Conservation (phyloP, 1,140 invertebrate species). For the Drosophila pectinifera region DNA sequence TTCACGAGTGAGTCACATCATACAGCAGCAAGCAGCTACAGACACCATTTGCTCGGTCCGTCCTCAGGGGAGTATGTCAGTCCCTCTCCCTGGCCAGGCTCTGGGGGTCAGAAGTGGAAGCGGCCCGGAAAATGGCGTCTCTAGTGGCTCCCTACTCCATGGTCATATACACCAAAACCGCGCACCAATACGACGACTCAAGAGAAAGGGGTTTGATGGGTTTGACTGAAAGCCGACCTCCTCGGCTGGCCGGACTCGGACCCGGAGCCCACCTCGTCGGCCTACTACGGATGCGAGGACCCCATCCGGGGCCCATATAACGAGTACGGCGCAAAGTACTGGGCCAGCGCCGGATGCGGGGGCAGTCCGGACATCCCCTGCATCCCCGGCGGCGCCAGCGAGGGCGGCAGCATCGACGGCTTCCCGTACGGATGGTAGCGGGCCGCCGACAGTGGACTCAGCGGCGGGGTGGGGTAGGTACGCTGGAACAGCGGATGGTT, state of each 20-base stretch:
- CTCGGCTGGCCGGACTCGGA: not conserved
- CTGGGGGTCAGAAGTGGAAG: not conserved
- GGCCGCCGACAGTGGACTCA: conserved; percentile 91
- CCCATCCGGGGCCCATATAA: conserved; percentile 93
- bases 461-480: conserved; percentile 94
- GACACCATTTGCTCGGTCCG: not conserved
- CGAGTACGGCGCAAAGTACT: conserved; percentile 94
- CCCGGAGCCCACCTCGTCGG: not conserved
- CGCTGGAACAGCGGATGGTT: conserved; percentile 90
- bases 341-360: conserved; percentile 88
- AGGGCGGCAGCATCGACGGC: conserved; percentile 87
- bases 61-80: not conserved
- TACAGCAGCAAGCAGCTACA: not conserved
- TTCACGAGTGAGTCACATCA: conserved; percentile 69
- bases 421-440: conserved; percentile 95
- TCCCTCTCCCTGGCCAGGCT: no score
- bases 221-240: conserved; percentile 58
- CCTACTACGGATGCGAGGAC: conserved; percentile 88
- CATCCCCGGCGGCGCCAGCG: conserved; percentile 85
- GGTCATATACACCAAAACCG: conserved; percentile 15
- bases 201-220: conserved; percentile 59
- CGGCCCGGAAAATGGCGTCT: not conserved
- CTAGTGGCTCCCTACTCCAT: conserved; percentile 8
- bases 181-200: conserved; percentile 23
- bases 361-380: conserved; percentile 87